A percentile compares a stretch with the other conserved stretches of the same genome.
These are phyloP conservation scores for Piprites chloris DNA, from an alignment of 2,113 vertebrate species.

Conservation along the genomic window DNA sequence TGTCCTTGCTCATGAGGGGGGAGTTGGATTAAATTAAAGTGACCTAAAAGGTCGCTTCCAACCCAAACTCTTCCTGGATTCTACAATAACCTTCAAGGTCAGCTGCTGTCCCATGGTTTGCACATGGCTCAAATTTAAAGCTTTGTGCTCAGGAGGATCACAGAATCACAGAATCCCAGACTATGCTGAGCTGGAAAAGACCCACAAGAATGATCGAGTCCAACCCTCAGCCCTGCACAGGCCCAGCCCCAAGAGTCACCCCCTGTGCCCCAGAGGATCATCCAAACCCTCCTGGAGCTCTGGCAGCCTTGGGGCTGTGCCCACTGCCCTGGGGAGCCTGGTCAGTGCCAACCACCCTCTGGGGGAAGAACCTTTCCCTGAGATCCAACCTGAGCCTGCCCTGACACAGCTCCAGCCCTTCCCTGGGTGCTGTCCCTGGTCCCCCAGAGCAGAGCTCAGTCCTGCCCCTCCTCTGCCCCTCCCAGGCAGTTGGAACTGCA, in stretches of 20 bases:
- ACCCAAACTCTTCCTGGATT: too few species aligned
- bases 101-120: too few species aligned
- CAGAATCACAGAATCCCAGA: background rate
- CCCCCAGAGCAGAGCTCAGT: background rate
- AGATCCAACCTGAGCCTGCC: background rate
- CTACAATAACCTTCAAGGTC: too few species aligned
- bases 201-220: background rate
- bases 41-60: too few species aligned
- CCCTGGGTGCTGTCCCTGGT: background rate
- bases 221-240: background rate
- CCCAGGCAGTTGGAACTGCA: background rate
- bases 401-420: background rate
- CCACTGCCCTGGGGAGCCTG: too few species aligned
- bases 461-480: background rate
- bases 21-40: too few species aligned
- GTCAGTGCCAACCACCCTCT: too few species aligned
- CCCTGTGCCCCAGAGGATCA: background rate
- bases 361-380: background rate
- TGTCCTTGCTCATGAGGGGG: background rate
- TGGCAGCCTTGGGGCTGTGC: too few species aligned
- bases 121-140: too few species aligned
- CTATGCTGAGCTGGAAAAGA: background rate
- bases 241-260: background rate
- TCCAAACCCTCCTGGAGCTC: background rate
- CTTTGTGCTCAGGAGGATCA: background rate